phyloP scores from a whole-genome alignment of 2,888 invertebrate genomes.

The Barypeithes pellucidus region DNA sequence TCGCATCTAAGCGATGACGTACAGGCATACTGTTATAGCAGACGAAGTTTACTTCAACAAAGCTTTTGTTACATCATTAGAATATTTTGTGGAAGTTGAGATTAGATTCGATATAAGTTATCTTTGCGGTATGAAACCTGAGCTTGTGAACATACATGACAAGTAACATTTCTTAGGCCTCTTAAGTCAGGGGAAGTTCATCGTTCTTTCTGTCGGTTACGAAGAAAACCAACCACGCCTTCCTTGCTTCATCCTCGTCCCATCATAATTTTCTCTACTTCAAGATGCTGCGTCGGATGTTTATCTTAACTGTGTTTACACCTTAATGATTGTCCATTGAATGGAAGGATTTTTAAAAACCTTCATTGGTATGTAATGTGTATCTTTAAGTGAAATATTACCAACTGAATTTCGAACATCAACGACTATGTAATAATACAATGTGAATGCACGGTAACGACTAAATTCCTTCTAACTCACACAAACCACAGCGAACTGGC shows the following conservation, averaged over 20 bases:
- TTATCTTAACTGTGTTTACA: conserved; percentile 37
- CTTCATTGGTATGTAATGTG: too few relatives aligned
- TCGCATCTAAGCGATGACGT: too few relatives aligned
- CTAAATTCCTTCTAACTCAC: too few relatives aligned
- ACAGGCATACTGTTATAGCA: too few relatives aligned
- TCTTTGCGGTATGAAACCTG: conserved; percentile 10
- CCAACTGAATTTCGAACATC: too few relatives aligned
- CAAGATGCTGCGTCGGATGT: conserved; percentile 43
- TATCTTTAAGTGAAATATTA: too few relatives aligned
- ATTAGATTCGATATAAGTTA: conserved; percentile 26
- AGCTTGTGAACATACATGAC: conserved; percentile 32
- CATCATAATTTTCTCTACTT: conserved; percentile 49
- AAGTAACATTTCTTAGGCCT: conserved; percentile 47
- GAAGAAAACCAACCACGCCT: conserved; percentile 53
- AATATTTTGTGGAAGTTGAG: conserved; percentile 27
- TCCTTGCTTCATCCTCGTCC: conserved; percentile 47
- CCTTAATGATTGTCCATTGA: background rate
- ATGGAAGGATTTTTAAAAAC: background rate
- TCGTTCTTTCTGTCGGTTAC: conserved; percentile 52
- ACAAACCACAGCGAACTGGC: too few relatives aligned
- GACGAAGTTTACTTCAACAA: background rate
- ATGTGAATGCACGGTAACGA: too few relatives aligned
- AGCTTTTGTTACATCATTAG: conserved; percentile 24
- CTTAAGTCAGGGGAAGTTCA: conserved; percentile 51
- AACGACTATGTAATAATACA: too few relatives aligned